phyloP scores from a whole-genome alignment of 2,888 invertebrate species.

The Luperina testacea region DNA sequence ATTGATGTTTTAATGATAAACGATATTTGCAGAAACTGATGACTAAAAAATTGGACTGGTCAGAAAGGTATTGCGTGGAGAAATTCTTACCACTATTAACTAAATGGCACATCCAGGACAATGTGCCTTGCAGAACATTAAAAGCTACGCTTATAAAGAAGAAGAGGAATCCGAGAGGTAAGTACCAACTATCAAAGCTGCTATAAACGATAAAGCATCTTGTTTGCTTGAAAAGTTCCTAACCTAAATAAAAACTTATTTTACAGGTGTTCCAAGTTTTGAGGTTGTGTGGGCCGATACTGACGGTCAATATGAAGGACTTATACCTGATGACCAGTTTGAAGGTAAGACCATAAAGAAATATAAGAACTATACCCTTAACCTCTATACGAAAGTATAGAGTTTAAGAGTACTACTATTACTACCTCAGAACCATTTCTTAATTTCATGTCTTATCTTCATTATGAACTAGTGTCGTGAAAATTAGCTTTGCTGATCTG shows the following conservation, averaged over 20 bases:
- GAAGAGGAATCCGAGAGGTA: conserved; percentile 88
- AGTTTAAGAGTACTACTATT: too few relatives aligned
- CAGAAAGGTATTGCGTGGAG: conserved; percentile 93
- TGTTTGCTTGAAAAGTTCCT: background rate
- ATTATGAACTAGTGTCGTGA: too few relatives aligned
- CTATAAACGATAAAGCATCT: background rate
- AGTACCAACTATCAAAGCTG: background rate
- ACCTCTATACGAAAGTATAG: too few relatives aligned
- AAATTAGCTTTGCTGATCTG: too few relatives aligned
- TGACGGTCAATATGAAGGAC: conserved; percentile 88
- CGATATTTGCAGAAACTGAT: conserved; percentile 90
- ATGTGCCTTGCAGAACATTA: conserved; percentile 77
- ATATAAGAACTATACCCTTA: too few relatives aligned
- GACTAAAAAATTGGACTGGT: conserved; percentile 92
- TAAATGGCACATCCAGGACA: conserved; percentile 93
- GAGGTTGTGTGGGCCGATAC: conserved; percentile 93
- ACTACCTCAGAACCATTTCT: too few relatives aligned
- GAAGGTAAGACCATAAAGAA: conserved; percentile 73
- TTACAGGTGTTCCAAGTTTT: conserved; percentile 91
- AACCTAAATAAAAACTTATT: background rate
- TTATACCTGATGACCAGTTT: conserved; percentile 91
- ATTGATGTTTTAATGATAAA: background rate
- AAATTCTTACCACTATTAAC: conserved; percentile 94
- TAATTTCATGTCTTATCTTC: too few relatives aligned
- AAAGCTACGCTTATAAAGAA: conserved; percentile 82